phyloP scores from a whole-genome alignment of 2,113 vertebrate genomes.

The Aspidoscelis tigris region DNA sequence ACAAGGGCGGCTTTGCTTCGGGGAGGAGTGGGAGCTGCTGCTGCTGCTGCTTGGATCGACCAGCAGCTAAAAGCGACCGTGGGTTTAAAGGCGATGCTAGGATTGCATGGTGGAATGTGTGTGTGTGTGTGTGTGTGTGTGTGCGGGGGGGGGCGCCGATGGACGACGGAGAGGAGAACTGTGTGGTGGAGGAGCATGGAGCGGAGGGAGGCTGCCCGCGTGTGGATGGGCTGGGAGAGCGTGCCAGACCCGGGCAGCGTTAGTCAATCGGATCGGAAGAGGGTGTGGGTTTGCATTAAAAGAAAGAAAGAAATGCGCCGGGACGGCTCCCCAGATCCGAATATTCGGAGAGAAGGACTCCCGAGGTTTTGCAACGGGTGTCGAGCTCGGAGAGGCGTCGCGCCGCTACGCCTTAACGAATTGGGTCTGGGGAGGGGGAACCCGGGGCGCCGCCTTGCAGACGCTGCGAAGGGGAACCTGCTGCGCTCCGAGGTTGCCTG shows the following conservation, averaged over 20 bases:
- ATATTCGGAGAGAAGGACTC: no score
- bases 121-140: neutral
- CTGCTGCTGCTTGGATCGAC: no score
- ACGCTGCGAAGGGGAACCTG: neutral
- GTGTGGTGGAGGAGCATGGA: no score
- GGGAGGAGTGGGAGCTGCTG: neutral
- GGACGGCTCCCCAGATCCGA: no score
- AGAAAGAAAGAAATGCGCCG: neutral
- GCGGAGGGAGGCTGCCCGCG: neutral
- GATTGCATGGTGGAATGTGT: neutral
- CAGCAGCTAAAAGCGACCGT: no score
- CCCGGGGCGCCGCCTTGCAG: neutral
- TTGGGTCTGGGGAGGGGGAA: neutral
- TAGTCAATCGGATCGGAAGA: neutral
- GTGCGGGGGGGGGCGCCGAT: neutral
- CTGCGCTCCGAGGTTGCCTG: no score
- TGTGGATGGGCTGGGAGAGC: neutral
- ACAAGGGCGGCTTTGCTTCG: neutral
- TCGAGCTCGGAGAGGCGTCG: neutral
- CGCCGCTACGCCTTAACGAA: no score
- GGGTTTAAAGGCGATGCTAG: no score
- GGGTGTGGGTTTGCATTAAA: neutral
- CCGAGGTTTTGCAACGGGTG: no score
- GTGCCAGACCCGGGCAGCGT: neutral
- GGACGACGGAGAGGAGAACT: neutral